Evolutionary conservation across 2,797 vertebrate genomes (phyloP), one percentile per base, ranked within the genome.

Genomic region (Lutjanus campechanus): DNA sequence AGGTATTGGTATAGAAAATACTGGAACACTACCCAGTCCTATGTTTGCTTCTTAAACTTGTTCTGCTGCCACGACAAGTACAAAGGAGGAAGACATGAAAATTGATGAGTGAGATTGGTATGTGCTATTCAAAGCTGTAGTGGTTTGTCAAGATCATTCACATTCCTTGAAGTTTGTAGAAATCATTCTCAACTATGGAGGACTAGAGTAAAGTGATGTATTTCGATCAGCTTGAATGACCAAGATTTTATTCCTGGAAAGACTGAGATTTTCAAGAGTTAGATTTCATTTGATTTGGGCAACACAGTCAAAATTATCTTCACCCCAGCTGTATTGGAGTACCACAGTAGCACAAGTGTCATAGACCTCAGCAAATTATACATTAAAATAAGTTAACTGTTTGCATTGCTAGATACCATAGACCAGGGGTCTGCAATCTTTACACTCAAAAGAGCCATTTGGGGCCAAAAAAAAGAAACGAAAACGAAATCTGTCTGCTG

Each of bases 331-430:
- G 47, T 16, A 16, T 1, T 16, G 47, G 15, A 16, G 44, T 36
- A 36, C 29, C 29, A 36, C 4, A 46, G 17, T 0, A 50, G 17
- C 53, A 54, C 6, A 25, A 22, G 20, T 8, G 13, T 20, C 2
- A 25, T 19, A 44, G 2, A 25, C 7, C 1, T 61, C 17, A 40
- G 12, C 8, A 25, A 25, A 6, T 6, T 46, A 1, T 2, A 11
- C 12, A 22, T 1, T 0, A 46, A n/a, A n/a, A n/a, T n/a, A n/a
- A 7, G 2, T 5, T 36, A 36, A 8, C 11, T 9, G 2, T 1
- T 4, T 11, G 17, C 20, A 8, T 1, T 12, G 1, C 15, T 22
- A 1, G 22, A 20, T 8, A 36, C 50, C 7, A 29, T 11, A 10
- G 29, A 36, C 29, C 29, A 36, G 12, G 15, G 16, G 5, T 9